Percentiles rank a stretch among this genome's conserved stretches.
phyloP scores from a whole-genome alignment of 1,140 invertebrate species.

The Thaumetopoea pityocampa region DNA sequence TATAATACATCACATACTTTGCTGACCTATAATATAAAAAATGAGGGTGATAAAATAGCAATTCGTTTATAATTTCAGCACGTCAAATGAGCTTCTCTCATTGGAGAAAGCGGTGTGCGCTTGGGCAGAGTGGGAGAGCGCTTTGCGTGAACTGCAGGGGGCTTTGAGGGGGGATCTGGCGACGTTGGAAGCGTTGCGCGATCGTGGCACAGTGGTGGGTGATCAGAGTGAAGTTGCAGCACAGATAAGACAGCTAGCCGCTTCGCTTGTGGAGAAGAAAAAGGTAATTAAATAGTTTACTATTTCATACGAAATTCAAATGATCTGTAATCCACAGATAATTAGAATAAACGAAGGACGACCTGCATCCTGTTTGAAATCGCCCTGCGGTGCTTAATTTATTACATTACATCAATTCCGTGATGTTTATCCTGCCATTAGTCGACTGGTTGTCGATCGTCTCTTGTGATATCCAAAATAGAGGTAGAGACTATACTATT shows the following conservation, averaged over 20 bases:
- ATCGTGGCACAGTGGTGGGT: constrained; percentile 41
- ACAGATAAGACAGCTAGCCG: constrained; percentile 62
- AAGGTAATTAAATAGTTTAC: constrained; percentile 37
- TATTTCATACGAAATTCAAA: no score
- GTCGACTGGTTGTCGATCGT: no score
- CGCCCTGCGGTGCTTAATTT: no score
- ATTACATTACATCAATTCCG: no score
- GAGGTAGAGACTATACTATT: no score
- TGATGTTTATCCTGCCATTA: no score
- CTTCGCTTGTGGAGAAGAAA: constrained; percentile 64
- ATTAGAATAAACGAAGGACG: no score
- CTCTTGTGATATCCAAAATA: no score
- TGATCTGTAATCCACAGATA: no score
- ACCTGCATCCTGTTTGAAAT: no score
- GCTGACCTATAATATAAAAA: not conserved
- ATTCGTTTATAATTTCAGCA: constrained; percentile 43
- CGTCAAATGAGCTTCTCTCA: constrained; percentile 65
- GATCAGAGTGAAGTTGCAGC: constrained; percentile 60
- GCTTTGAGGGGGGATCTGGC: constrained; percentile 73
- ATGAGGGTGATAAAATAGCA: not conserved
- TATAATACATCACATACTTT: no score
- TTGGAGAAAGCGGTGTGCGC: constrained; percentile 66
- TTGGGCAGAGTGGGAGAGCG: constrained; percentile 76
- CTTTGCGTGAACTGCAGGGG: constrained; percentile 71
- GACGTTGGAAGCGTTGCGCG: constrained; percentile 54